Evolutionary conservation across 2,113 vertebrate species (phyloP).

Genomic region (Poicephalus gulielmi): DNA sequence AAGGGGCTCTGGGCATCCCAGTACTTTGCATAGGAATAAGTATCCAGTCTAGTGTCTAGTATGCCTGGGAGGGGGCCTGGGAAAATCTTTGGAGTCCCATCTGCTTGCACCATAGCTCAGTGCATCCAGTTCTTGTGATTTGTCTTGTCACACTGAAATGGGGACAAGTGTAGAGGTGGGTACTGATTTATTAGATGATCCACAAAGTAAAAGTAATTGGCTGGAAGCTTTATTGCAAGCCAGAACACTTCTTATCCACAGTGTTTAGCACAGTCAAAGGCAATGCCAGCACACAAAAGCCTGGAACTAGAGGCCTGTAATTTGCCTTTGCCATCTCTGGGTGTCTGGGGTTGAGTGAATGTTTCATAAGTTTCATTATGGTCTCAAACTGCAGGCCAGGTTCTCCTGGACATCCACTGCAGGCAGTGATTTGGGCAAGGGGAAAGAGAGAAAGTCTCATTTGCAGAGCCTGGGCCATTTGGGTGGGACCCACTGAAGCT

Average conservation of each 20-base stretch:
- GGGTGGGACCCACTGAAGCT: constrained; percentile 9
- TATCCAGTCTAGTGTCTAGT: background rate
- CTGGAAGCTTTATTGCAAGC: background rate
- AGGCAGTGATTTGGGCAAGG: background rate
- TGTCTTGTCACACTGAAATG: background rate
- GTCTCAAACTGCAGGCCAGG: background rate
- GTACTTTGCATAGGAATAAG: background rate
- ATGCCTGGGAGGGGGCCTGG: background rate
- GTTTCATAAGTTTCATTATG: background rate
- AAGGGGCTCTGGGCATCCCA: background rate
- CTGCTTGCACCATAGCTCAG: background rate
- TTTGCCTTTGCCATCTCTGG: constrained; percentile 10
- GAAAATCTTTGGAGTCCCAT: background rate
- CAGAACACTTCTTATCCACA: background rate
- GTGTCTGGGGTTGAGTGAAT: background rate
- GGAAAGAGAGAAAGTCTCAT: background rate
- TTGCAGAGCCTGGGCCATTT: constrained; percentile 28
- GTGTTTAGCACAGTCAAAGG: background rate
- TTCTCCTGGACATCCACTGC: constrained; percentile 1
- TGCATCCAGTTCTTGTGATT: background rate
- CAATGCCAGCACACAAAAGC: background rate
- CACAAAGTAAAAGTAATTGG: background rate
- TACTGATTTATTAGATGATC: background rate
- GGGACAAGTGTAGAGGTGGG: background rate
- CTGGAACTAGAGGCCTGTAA: background rate